Base-by-base conservation (phyloP, 2,797 vertebrate species). In the Sebastes minor region DNA sequence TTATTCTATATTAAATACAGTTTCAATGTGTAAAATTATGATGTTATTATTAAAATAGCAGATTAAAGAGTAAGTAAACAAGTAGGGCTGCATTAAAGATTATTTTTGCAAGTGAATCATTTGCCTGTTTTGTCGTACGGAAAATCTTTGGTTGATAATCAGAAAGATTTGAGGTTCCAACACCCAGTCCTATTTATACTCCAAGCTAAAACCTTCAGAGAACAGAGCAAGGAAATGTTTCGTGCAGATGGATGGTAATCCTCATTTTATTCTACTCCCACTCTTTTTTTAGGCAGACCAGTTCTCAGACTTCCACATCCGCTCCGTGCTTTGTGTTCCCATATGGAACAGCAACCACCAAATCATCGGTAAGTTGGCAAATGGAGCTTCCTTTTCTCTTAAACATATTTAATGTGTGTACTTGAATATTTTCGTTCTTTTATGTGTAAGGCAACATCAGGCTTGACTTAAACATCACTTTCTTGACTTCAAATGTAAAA, bases 301-400 rank as follows among this genome's bases (percentile, higher is more conserved):
- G 93, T 98, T 99, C 93, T 98, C 98, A 57, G 98, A 98, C 81
- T 99, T 99, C 93, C 99, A 99, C 77, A 99, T 99, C 90, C 97
- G 97, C 83, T 99, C 99, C 30, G 98, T 99, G 89, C 96, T 99
- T 68, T 99, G 98, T 86, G 99, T 99, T 85, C 98, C 99, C 35
- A 99, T 99, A 91, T 99, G 99, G 99, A 99, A 99, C 94, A 99
- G 97, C 94, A 98, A 95, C 89, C 99, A 99, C 86, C 98, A 99
- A 95, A 99, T 99, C 94, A 99, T 99, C 27, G 99, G 99, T 99
- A 96, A 96, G 97, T 91, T 5, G 11, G 59, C 55, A 12, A 25
- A 53, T 7, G 1, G 23, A 62, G 12, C 42, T 57, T 65, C 5
- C 2, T 52, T 71, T 63, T 28, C 8, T 68, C 5, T 22, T 13